Evolutionary conservation across 2,888 invertebrate species (phyloP).

Genomic region (Drosophila meridionalis): DNA sequence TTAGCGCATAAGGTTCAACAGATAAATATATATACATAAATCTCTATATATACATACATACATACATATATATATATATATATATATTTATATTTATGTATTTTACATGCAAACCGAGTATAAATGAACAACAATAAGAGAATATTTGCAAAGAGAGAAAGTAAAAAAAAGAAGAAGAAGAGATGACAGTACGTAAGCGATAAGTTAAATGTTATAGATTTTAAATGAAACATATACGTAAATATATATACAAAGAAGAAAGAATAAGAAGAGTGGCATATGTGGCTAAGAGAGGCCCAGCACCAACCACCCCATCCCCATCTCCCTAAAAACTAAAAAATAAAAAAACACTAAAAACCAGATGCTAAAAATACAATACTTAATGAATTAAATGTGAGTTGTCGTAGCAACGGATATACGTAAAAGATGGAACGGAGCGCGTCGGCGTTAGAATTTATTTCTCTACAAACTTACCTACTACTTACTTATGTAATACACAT

Average conservation of each 20-base stretch:
- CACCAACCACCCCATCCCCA: constrained; percentile 16
- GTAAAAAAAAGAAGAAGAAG: not conserved
- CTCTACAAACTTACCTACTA: constrained; percentile 75
- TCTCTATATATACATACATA: constrained; percentile 50
- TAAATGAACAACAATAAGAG: constrained; percentile 69
- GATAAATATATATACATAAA: constrained; percentile 55
- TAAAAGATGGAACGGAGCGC: constrained; percentile 63
- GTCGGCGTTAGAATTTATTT: constrained; percentile 59
- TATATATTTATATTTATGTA: constrained; percentile 70
- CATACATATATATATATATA: constrained; percentile 55
- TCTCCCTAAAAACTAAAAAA: constrained; percentile 13
- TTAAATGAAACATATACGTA: constrained; percentile 64
- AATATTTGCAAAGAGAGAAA: constrained; percentile 48
- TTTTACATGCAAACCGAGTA: constrained; percentile 60
- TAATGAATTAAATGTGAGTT: constrained; percentile 77
- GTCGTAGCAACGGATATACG: constrained; percentile 82
- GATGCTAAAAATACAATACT: constrained; percentile 71
- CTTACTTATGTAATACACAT: constrained; percentile 54
- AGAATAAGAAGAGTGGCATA: constrained; percentile 18
- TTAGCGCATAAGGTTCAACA: constrained; percentile 78
- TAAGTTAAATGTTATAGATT: constrained; percentile 82
- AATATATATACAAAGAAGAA: constrained; percentile 41
- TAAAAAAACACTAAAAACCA: constrained; percentile 27
- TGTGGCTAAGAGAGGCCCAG: constrained; percentile 40
- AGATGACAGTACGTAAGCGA: constrained; percentile 54